A percentile compares a stretch with the other conserved stretches of the same genome.
These are phyloP conservation scores for Paracyclopina nana DNA, from an alignment of 1,140 invertebrate genomes.

Conservation along the genomic window DNA sequence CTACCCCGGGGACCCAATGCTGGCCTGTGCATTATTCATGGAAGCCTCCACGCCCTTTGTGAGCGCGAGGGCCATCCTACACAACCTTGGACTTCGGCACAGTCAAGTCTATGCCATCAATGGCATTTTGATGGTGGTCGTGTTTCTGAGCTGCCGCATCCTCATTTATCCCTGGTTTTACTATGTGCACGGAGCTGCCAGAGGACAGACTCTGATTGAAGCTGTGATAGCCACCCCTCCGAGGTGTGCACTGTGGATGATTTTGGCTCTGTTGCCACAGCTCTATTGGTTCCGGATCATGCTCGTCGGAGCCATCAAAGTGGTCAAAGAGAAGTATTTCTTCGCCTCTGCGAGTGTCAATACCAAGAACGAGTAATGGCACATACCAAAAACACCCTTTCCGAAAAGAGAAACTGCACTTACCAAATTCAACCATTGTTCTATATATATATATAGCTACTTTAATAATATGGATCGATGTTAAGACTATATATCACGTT, in stretches of 20 bases:
- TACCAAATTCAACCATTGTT: too few species aligned
- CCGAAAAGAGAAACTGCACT: too few species aligned
- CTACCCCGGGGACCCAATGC: neutral
- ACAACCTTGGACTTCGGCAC: neutral
- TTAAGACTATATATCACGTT: too few species aligned
- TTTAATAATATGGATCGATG: too few species aligned
- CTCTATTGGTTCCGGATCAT: conserved; percentile 9
- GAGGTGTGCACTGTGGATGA: neutral
- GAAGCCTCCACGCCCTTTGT: conserved; percentile 8
- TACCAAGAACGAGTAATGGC: too few species aligned
- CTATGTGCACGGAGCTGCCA: neutral
- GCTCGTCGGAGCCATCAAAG: conserved; percentile 5
- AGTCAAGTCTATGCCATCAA: conserved; percentile 3
- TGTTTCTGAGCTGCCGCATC: conserved; percentile 10
- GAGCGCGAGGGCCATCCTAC: conserved; percentile 5
- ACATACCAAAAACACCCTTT: too few species aligned
- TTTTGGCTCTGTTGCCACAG: conserved; percentile 2
- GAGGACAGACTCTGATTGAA: neutral
- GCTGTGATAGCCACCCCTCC: neutral
- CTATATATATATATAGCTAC: too few species aligned
- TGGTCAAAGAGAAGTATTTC: neutral
- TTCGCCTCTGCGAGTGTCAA: too few species aligned
- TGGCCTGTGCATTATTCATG: neutral
- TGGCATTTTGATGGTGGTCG: conserved; percentile 3
- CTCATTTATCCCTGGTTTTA: conserved; percentile 8